Conservation (phyloP, 2,888 invertebrate species). For the Antitype chi region DNA sequence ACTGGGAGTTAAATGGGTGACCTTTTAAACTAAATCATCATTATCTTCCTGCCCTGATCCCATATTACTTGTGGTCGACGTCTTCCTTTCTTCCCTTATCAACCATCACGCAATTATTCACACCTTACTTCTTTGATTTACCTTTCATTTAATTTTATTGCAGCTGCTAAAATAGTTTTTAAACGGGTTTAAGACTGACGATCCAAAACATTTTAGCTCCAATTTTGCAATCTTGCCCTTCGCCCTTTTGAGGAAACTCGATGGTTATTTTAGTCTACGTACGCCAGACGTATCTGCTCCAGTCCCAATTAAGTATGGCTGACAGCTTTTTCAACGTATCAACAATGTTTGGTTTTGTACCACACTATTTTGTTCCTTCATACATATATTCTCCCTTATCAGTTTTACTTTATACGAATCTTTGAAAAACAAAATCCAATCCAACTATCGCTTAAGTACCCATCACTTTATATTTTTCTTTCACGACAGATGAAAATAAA, state of each 20-base stretch:
- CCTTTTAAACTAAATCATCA: not conserved
- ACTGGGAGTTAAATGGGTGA: not conserved
- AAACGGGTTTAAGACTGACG: not conserved
- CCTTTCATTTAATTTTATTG: not conserved
- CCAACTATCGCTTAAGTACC: not conserved
- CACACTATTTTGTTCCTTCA: not conserved
- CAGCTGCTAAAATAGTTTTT: not conserved
- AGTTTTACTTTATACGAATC: not conserved
- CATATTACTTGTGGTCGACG: not conserved
- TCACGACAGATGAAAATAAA: constrained; percentile 3
- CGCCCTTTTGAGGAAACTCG: constrained; percentile 11
- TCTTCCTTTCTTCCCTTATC: too few species aligned
- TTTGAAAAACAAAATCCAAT: not conserved
- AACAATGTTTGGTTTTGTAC: constrained; percentile 2
- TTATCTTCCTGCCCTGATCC: too few species aligned
- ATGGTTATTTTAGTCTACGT: constrained; percentile 29
- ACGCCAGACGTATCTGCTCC: constrained; percentile 30
- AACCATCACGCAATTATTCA: not conserved
- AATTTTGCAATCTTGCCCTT: constrained; percentile 11
- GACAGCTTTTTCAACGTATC: not conserved
- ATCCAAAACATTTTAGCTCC: not conserved
- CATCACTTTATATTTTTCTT: not conserved
- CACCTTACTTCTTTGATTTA: not conserved
- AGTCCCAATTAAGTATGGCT: constrained; percentile 14
- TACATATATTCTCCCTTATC: not conserved